Base-by-base conservation (phyloP, 2,113 vertebrate species). In the Vimba vimba region DNA sequence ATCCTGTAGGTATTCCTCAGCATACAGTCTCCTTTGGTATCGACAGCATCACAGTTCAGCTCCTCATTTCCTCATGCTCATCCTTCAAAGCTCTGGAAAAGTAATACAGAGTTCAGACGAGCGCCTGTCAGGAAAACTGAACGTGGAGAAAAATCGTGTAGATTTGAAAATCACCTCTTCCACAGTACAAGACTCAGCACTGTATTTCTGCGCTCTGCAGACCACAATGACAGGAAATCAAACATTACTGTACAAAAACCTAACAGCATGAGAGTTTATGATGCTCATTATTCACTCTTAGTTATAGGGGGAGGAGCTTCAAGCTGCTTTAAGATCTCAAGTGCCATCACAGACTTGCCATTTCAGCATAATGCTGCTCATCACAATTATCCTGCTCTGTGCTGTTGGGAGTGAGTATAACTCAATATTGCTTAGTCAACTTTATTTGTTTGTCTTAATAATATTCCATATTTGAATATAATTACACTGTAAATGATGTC, bases 131-230 rank as follows among this genome's bases (percentile, higher is more conserved):
- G 69, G 69, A 52, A 81, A 50, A 81, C 79, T 66, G 8, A 82
- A 68, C 0, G 17, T 7, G 25, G 43, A 68, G 27, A 82, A 30
- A 33, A 80, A 57, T 25, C 19, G n/a, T 36, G 19, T 81, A 4
- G 4, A 74, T 75, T 43, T 86, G 27, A 13, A 59, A 11, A 82
- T 86, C 57, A 11, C 79, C 17, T 60, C 39, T 33, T 60, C 55
- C 23, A 11, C 43, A 17, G 36, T 76, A 27, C n/a, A 60, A 43
- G 69, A 60, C 33, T 81, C 76, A 30, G 84, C 79, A 55, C 66
- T 87, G 27, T 88, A 79, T 68, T 86, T 60, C 77, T 87, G 82
- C 68, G 86, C 82, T 4, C 55, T 90, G 73, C 1, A 39, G 79
- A 13, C 78, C 73, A 90, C 84, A 79, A 76, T 87, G 73, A 83